Evolutionary conservation across 2,888 invertebrate genomes (phyloP), one percentile per base, ranked within the genome.

Genomic region (Machimus rusticus): DNA sequence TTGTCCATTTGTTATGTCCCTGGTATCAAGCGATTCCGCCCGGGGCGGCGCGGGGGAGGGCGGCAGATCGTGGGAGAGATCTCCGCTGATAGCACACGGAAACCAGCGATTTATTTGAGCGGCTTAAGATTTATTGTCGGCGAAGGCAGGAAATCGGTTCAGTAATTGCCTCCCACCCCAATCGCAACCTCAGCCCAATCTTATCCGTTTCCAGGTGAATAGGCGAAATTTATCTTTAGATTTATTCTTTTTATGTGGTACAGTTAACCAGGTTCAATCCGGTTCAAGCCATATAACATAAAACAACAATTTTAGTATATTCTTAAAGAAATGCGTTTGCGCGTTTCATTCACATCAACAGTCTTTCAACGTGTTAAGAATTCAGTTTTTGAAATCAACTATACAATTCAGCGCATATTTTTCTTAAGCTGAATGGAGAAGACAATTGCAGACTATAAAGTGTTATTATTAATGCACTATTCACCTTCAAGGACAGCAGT

Each of bases 1-100:
- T 84, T 74, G 37, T 74, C 84, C 84, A 84, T 84, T 84, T 84
- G 55, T 84, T 84, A 84, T 39, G 84, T 84, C 43, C 84, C 19
- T 39, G 84, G 37, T 84, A 84, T 84, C 84, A 74, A 39, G 19
- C 37, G 66, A 84, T 66, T 74, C 28, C 39, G 23, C 31, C 55
- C 19, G 81, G 28, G 28, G 9, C 31, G 12, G 51, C 6, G 19
- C 1, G 51, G 31, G 81, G 19, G 66, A 19, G 39, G 66, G 39
- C 19, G 66, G 39, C 19, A 84, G 74, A 66, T 84, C 46, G 66
- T 74, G 74, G 28, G 84, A 84, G 43, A 46, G 34, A 23, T 66
- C 39, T 23, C 28, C 66, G 66, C 14, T 74, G 39, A 84, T 84
- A 19, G 43, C 39, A 3, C 84, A 84, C 84, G 84, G 14, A 84